Evolutionary conservation across 2,888 invertebrate species (phyloP), one percentile per base, ranked within the genome.

Genomic region (Terebella lapidaria): DNA sequence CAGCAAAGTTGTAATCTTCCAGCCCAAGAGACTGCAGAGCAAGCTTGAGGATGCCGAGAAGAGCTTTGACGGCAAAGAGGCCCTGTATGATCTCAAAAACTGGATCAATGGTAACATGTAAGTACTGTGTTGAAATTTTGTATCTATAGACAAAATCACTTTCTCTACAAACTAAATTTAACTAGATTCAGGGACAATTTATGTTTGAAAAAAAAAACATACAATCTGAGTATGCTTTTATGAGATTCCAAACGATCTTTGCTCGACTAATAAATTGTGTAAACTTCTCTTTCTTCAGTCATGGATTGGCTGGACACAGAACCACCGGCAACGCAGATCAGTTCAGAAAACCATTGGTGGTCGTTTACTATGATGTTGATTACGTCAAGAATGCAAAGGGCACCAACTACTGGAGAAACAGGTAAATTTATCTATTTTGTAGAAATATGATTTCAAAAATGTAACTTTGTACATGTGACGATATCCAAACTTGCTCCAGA

Each of bases 321-420:
- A 90, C 89, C 58, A 87, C 89, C 73, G 92, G 92, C 71, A 92
- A 91, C 76, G 83, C 85, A 2, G 86, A 85, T 57, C 92, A 95
- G 74, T 97, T 97, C 84, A 86, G 86, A 72, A 89, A 89, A 76
- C 97, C 99, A 1, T 81, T 94, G 64, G 86, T 97, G 49, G 88
- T 93, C 58, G 96, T 91, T 28, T 99, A 92, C 83, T 99, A 89
- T 81, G 86, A 85, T 70, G 94, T 99, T 15, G 97, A 99, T 82
- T 99, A 99, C 76, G 86, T 88, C 28, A 97, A 95, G 84, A 97
- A 99, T 81, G 85, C 89, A 26, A 99, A 99, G 83, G 97, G 86
- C 81, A 79, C 96, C 57, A 96, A 99, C 84, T 99, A 99, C 85
- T 99, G 97, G 96, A 77, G 80, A 67, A 80, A 80, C 74, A 76